A percentile compares a stretch with the other conserved stretches of the same genome.
Evolutionary conservation across 35 echinoderm and acorn worm genomes (phyloP).

Genomic region (Diadema setosum): DNA sequence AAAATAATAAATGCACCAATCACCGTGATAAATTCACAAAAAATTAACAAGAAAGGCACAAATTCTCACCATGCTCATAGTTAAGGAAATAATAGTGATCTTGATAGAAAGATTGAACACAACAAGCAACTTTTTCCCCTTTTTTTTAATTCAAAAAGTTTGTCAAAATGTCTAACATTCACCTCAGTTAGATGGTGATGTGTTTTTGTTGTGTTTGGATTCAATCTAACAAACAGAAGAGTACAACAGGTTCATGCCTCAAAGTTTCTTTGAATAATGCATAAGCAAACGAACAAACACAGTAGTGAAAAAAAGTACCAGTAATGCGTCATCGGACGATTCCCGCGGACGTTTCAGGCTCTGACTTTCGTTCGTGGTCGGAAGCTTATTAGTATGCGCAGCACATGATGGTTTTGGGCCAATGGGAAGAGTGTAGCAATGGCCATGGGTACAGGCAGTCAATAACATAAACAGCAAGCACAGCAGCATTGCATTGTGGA

Average conservation of each 20-base stretch:
- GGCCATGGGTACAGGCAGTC: constrained; percentile 99
- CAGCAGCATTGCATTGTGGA: constrained; percentile 99
- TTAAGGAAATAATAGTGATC: background rate
- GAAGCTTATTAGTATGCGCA: constrained; percentile 99
- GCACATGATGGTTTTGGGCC: constrained; percentile 99
- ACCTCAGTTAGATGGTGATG: too few relatives aligned
- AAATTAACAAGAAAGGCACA: background rate
- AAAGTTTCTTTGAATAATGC: constrained; percentile 8
- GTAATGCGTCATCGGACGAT: constrained; percentile 83
- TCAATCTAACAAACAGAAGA: background rate
- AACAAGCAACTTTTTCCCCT: background rate
- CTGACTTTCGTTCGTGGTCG: constrained; percentile 91
- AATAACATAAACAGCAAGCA: constrained; percentile 99
- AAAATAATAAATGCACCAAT: constrained; percentile 10
- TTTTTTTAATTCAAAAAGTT: too few relatives aligned
- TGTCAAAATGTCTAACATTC: too few relatives aligned
- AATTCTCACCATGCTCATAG: constrained; percentile 8
- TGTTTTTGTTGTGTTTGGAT: background rate
- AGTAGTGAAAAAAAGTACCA: constrained; percentile 82
- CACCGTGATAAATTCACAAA: background rate
- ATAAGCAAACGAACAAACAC: constrained; percentile 27
- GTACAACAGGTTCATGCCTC: constrained; percentile 14
- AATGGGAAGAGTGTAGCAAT: constrained; percentile 99
- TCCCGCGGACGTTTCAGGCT: constrained; percentile 94
- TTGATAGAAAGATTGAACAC: background rate